These are phyloP conservation scores for Patiria pectinifera DNA, from an alignment of 53 echinoderm and acorn worm species.

Conservation along the genomic window DNA sequence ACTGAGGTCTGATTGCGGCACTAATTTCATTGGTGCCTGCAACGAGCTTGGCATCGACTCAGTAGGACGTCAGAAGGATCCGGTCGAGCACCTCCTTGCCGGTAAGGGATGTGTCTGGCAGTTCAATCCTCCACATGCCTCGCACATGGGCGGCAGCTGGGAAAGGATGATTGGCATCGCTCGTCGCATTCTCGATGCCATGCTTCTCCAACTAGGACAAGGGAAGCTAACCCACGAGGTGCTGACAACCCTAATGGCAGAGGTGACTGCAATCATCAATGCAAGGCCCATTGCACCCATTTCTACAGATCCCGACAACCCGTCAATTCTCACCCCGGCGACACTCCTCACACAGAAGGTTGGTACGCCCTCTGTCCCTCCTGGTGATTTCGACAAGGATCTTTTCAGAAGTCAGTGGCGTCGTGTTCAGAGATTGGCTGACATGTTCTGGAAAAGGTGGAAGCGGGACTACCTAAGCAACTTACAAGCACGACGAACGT, in stretches of 20 bases:
- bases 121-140: conserved; percentile 71
- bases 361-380: background rate
- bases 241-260: conserved; percentile 25
- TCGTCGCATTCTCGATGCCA: conserved; percentile 51
- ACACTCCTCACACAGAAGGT: conserved; percentile 59
- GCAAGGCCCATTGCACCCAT: conserved; percentile 51
- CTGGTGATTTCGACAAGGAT: conserved; percentile 29
- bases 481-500: conserved; percentile 40
- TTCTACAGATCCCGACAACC: conserved; percentile 52
- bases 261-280: conserved; percentile 63
- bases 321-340: conserved; percentile 52
- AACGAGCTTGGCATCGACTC: conserved; percentile 52
- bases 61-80: conserved; percentile 28
- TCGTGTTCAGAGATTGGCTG: conserved; percentile 43
- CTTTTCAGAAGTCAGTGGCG: conserved; percentile 50
- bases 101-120: conserved; percentile 42
- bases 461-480: conserved; percentile 31
- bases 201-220: conserved; percentile 57
- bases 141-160: conserved; percentile 75
- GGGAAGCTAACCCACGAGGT: conserved; percentile 47
- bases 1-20: conserved; percentile 66
- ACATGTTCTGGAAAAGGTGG: conserved; percentile 63
- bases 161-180: conserved; percentile 68
- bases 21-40: conserved; percentile 65
- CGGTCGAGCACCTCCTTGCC: background rate